Evolutionary conservation across 2,888 invertebrate genomes (phyloP).

Genomic region (Limnephilus marmoratus): DNA sequence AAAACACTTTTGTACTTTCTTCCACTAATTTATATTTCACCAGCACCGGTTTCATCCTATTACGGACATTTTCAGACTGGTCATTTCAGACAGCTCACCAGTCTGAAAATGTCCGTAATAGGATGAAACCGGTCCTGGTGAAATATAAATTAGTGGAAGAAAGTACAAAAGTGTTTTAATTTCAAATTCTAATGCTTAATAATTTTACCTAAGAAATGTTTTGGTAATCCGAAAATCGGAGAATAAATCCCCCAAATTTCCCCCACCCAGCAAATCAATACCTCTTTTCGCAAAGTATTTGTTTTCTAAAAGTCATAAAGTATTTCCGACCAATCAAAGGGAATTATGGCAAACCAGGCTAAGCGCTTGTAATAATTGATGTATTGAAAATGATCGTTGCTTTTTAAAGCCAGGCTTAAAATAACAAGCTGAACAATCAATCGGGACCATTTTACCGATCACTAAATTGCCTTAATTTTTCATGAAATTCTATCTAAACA

Average conservation of each 20-base stretch:
- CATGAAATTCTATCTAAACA: background rate
- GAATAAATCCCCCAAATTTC: background rate
- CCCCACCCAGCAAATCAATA: background rate
- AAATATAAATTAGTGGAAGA: too few species aligned
- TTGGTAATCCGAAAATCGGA: background rate
- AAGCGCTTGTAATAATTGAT: background rate
- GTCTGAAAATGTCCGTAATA: too few species aligned
- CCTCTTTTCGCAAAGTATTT: background rate
- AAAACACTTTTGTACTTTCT: too few species aligned
- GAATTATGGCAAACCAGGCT: background rate
- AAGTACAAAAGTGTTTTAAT: too few species aligned
- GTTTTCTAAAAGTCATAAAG: background rate
- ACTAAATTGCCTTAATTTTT: background rate
- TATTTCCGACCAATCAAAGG: background rate
- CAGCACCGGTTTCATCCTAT: too few species aligned
- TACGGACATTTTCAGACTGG: too few species aligned
- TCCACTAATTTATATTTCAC: too few species aligned
- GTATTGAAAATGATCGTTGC: background rate
- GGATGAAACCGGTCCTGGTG: too few species aligned
- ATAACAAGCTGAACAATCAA: background rate
- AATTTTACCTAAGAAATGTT: background rate
- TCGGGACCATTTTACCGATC: background rate
- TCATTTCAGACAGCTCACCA: too few species aligned
- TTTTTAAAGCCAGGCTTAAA: background rate
- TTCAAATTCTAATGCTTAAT: too few species aligned